Evolutionary conservation across 2,797 vertebrate species (phyloP).

Genomic region (Perodicticus potto): DNA sequence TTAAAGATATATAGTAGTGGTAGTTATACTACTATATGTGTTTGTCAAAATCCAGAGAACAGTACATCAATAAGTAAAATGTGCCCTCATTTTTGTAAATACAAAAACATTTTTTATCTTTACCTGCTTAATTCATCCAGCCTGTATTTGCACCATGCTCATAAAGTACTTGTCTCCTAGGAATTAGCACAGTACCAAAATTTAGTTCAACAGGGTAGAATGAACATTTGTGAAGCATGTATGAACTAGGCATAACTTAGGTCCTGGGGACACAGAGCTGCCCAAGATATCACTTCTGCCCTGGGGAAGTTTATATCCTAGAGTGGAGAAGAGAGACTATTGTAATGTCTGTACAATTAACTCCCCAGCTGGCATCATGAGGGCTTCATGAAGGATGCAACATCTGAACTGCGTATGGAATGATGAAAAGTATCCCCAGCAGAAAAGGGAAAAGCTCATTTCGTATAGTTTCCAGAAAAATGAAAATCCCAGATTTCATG

Average conservation of each 20-base stretch:
- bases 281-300: not conserved
- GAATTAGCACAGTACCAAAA: not conserved
- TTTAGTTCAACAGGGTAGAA: not conserved
- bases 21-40: not conserved
- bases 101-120: not conserved
- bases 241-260: not conserved
- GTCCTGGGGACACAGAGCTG: not conserved
- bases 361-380: not conserved
- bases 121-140: not conserved
- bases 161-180: not conserved
- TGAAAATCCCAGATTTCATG: not conserved
- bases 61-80: not conserved
- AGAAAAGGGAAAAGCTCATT: not conserved
- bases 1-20: not conserved
- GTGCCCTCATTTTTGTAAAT: not conserved
- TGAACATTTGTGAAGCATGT: not conserved
- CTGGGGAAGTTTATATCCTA: not conserved
- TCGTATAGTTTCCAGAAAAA: not conserved
- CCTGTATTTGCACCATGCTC: not conserved
- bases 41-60: not conserved
- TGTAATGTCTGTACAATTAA: not conserved
- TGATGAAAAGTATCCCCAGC: not conserved
- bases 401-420: not conserved
- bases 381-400: not conserved
- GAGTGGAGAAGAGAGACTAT: not conserved